Evolutionary conservation across 2,113 vertebrate species (phyloP).

Genomic region (Corythaeola cristata): DNA sequence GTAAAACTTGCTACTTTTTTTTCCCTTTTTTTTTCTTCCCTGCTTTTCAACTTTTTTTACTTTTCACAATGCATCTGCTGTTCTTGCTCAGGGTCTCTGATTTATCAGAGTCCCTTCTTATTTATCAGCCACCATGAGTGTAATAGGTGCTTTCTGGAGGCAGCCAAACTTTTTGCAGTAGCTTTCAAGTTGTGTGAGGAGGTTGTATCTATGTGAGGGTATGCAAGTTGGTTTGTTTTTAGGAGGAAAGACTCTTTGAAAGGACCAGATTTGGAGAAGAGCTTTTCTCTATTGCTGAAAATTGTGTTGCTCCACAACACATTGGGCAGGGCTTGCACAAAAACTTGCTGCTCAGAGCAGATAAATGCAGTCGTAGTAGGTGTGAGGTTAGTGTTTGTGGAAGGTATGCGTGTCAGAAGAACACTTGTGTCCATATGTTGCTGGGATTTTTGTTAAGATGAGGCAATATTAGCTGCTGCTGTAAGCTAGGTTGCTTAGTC

Average conservation of each 20-base stretch:
- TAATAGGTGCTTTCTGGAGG: neutral
- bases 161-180: neutral
- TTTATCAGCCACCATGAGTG: accelerated
- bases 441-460: neutral
- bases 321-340: neutral
- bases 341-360: neutral
- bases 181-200: neutral
- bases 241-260: neutral
- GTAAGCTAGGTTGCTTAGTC: neutral
- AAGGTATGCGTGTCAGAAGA: neutral
- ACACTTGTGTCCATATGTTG: neutral
- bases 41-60: neutral
- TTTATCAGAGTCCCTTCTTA: neutral
- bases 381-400: neutral
- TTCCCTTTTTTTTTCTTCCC: no score
- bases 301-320: neutral
- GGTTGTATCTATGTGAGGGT: neutral
- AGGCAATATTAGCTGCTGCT: neutral
- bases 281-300: neutral
- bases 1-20: neutral
- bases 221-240: neutral
- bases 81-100: neutral
- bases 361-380: neutral
- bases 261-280: neutral
- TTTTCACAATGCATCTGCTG: neutral